Base-by-base conservation (phyloP, 2,797 vertebrate species). In the Otolemur crassicaudatus region DNA sequence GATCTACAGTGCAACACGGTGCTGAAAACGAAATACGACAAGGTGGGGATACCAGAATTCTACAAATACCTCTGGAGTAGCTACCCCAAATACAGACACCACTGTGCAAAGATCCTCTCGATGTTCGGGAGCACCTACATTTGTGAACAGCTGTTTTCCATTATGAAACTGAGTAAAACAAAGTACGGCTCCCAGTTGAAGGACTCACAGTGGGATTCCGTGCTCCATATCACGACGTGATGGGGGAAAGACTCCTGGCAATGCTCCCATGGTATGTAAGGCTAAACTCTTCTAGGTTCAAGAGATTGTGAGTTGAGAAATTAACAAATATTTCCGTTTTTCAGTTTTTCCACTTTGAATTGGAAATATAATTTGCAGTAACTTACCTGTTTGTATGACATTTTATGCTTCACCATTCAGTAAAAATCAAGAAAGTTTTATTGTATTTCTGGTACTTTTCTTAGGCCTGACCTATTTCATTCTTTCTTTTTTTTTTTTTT, bases 141-240 rank as follows among this genome's bases (percentile, higher is more conserved):
- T 53, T 97, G 97, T 0, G 97, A 98, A 14, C 97, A 98, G 94
- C 96, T 98, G 23, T 98, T 98, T 56, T 97, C 96, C 84, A 97
- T 98, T 61, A 94, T 98, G 97, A 98, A 98, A 65, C 97, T 98
- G 46, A 98, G 97, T 53, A 95, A 95, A 49, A 90, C 93, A 0
- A 92, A 96, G 16, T 70, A 77, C 40, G 72, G 94, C 93, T 92
- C 95, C 27, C 92, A 72, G 77, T 13, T 79, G 4, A 69, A 89
- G 67, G 95, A 56, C 9, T 34, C 92, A 0, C 95, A 60, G 93
- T 97, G 96, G 97, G 97, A 97, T 13, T 76, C 97, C 0, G 25
- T 79, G 0, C 96, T 97, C 8, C 97, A 94, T 37, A 40, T 75
- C 0, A 10, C 96, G 0, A 76, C 90, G 0, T 96, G 87, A 91